A percentile compares a stretch with the other conserved stretches of the same genome.
Conservation (phyloP, 2,113 vertebrate genomes). For the Clupea harengus region DNA sequence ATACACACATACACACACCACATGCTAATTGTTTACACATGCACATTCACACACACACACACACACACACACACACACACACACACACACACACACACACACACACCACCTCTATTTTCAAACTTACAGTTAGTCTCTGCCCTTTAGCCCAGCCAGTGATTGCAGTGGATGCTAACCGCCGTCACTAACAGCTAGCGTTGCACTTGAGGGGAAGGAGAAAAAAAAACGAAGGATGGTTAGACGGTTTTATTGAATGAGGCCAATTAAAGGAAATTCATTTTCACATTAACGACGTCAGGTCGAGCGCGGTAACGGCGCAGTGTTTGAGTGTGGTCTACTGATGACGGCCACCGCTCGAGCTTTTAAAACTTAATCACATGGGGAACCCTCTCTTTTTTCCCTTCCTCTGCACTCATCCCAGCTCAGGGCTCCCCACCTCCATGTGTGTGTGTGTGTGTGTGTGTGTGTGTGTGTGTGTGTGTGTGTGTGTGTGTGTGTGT, state of each 20-base stretch:
- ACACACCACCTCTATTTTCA: slow-evolving; percentile 1
- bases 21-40: neutral
- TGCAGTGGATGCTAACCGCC: neutral
- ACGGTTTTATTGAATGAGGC: neutral
- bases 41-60: neutral
- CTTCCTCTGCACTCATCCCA: neutral
- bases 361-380: slow-evolving; percentile 14
- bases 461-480: neutral
- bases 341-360: neutral
- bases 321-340: slow-evolving; percentile 5
- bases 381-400: neutral
- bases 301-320: neutral
- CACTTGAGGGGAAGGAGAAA: neutral
- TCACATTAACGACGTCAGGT: neutral
- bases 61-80: neutral
- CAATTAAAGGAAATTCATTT: slow-evolving; percentile 10
- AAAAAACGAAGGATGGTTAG: neutral
- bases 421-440: neutral
- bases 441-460: neutral
- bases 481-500: neutral
- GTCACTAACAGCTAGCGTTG: neutral
- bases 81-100: neutral
- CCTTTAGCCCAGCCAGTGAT: neutral
- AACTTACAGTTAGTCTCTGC: neutral
- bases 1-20: neutral